Conservation (phyloP, 2,113 vertebrate genomes). For the Anhinga anhinga region DNA sequence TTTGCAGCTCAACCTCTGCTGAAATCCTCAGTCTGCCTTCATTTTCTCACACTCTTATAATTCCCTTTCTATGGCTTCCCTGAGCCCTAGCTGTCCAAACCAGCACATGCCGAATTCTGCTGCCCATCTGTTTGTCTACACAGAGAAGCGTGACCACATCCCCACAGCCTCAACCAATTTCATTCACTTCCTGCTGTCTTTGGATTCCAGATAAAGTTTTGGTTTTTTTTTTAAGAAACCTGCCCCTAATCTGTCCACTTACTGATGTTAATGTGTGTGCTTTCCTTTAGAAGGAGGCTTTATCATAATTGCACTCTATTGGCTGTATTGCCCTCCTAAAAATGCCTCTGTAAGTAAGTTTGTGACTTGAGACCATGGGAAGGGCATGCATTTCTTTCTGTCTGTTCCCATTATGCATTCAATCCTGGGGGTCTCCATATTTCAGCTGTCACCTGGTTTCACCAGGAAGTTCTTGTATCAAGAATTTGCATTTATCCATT, state of each 20-base stretch:
- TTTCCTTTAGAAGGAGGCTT: background rate
- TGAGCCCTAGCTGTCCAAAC: slow-evolving; percentile 25
- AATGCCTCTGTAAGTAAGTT: background rate
- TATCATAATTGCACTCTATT: background rate
- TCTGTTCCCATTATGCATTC: background rate
- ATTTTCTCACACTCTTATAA: background rate
- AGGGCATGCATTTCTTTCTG: background rate
- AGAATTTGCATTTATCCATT: background rate
- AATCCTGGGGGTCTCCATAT: background rate
- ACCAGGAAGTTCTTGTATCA: background rate
- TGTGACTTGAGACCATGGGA: background rate
- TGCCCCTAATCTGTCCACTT: background rate
- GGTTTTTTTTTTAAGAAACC: background rate
- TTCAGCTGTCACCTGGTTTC: background rate
- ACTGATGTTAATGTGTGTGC: background rate
- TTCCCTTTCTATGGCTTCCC: background rate
- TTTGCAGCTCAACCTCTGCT: background rate
- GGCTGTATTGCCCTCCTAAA: background rate
- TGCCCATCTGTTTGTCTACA: slow-evolving; percentile 44
- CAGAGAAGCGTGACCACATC: slow-evolving; percentile 37
- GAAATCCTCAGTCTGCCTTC: background rate
- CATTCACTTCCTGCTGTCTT: slow-evolving; percentile 44
- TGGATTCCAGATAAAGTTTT: slow-evolving; percentile 27
- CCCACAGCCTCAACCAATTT: slow-evolving; percentile 54
- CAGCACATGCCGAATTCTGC: slow-evolving; percentile 17